Evolutionary conservation across 2,888 invertebrate species (phyloP), one percentile per base, ranked within the genome.

Genomic region (Tinea semifulvella): DNA sequence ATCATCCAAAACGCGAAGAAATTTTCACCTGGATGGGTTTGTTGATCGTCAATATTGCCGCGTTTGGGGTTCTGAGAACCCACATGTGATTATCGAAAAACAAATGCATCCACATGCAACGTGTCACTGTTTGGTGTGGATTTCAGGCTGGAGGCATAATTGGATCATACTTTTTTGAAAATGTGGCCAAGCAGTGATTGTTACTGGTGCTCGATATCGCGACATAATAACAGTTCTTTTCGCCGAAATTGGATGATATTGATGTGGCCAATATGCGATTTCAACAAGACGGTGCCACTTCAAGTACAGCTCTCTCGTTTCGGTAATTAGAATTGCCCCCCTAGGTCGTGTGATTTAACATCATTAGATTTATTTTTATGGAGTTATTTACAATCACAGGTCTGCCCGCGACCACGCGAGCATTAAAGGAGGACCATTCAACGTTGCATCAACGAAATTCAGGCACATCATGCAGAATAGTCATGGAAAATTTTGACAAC

Each of bases 1-100:
- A 46, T 52, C 20, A 49, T 45, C 27, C 48, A 56, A 46, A 51
- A 56, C 43, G 47, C 52, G n/a, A n/a, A n/a, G n/a, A n/a, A 50
- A 56, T 53, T 56, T 59, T 39, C 43, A 43, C 13, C 43, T 43
- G 13, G 43, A 28, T 39, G 43, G 36, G n/a, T 44, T 43, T 10
- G 19, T 42, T 22, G 7, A 39, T 39, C 43, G 44, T n/a, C 40
- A 43, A 44, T 43, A 46, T 46, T 44, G 46, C 18, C 44, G 42
- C 17, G 18, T 42, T 47, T 42, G 25, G 42, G n/a, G 22, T 42
- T 16, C 16, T 6, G 28, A 28, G 16, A 43, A 43, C 14, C 18
- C 28, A 27, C 28, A 43, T 28, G 43, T 43, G 43, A 43, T 28
- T 28, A 28, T 43, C 43, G 43, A 43, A 43, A 43, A 43, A 43